Conservation (phyloP, 1,140 invertebrate genomes). For the Drosophila ohnishii region DNA sequence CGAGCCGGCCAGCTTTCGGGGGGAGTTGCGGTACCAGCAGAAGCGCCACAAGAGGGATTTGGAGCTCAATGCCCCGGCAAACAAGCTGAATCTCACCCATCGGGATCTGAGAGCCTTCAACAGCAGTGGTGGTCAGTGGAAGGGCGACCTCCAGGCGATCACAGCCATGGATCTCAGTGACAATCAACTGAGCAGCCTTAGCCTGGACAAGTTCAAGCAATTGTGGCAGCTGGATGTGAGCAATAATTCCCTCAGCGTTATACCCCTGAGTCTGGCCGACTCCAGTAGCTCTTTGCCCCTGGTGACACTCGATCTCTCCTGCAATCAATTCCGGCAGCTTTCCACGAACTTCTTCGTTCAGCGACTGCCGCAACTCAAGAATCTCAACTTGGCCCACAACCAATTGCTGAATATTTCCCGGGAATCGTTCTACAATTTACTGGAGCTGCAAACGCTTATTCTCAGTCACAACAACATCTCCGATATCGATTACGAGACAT, state of each 20-base stretch:
- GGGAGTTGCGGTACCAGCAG: slow-evolving; percentile 69
- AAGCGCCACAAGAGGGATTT: slow-evolving; percentile 52
- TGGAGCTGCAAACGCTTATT: slow-evolving; percentile 84
- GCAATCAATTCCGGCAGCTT: slow-evolving; percentile 83
- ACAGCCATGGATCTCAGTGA: slow-evolving; percentile 55
- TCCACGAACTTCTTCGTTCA: slow-evolving; percentile 67
- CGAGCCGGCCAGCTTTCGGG: slow-evolving; percentile 59
- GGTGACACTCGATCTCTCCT: slow-evolving; percentile 83
- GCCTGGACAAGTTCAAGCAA: slow-evolving; percentile 49
- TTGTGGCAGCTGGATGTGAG: slow-evolving; percentile 60
- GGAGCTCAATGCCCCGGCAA: slow-evolving; percentile 20
- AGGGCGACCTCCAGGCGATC: slow-evolving; percentile 56
- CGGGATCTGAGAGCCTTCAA: slow-evolving; percentile 51
- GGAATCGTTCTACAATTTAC: slow-evolving; percentile 82
- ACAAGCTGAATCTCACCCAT: slow-evolving; percentile 53
- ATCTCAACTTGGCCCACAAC: slow-evolving; percentile 86
- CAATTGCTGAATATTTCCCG: slow-evolving; percentile 66
- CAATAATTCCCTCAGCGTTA: slow-evolving; percentile 52
- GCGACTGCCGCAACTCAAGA: slow-evolving; percentile 82
- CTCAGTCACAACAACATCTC: slow-evolving; percentile 85
- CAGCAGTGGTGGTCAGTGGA: slow-evolving; percentile 53
- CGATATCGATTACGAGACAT: slow-evolving; percentile 84
- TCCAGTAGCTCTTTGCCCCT: slow-evolving; percentile 53
- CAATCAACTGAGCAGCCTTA: slow-evolving; percentile 47
- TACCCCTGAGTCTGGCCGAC: slow-evolving; percentile 34